Base-by-base conservation (phyloP, 2,888 invertebrate genomes). In the Napeogenes sylphis region DNA sequence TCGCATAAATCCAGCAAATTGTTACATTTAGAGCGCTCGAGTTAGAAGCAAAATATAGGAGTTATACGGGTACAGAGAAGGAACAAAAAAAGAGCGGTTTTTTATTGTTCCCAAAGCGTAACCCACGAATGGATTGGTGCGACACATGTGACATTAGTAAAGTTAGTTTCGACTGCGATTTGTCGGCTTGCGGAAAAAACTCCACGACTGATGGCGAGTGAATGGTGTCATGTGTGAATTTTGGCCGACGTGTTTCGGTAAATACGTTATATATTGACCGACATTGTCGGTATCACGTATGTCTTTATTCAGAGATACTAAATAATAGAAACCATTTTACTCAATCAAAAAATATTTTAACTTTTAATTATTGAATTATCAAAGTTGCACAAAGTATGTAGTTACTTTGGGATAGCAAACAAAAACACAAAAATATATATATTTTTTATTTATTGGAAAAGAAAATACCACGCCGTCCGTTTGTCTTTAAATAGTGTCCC, bases 81-180 rank as follows among this genome's bases (percentile, higher is more conserved):
- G 42, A 42, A 58, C 38, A 21, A 58, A 53, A 58, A 57, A 57
- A 42, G 21, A 57, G 32, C 56, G 51, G 14, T 21, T 42, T 64
- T 69, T 65, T 60, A 62, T 59, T 56, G 67, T 61, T 55, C 57
- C 62, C 64, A 47, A 45, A 55, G 45, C 65, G 61, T 64, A 63
- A 55, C 63, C 58, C 51, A 51, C 51, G 51, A 58, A 65, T 63
- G 61, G 65, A 54, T 68, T 65, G 63, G 58, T 57, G 57, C 62
- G 65, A 66, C 67, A 64, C 63, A 61, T 57, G 62, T 62, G 64
- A 70, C 65, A 67, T 64, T 66, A 67, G 66, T 68, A 63, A 66
- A 66, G 67, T 70, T 68, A 66, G 61, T 65, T 63, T 61, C 65
- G 55, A 56, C 68, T 56, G 67, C 62, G 62, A 68, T 70, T 67